Base-by-base conservation (phyloP, 2,888 invertebrate genomes). In the Yponomeuta evonymella region DNA sequence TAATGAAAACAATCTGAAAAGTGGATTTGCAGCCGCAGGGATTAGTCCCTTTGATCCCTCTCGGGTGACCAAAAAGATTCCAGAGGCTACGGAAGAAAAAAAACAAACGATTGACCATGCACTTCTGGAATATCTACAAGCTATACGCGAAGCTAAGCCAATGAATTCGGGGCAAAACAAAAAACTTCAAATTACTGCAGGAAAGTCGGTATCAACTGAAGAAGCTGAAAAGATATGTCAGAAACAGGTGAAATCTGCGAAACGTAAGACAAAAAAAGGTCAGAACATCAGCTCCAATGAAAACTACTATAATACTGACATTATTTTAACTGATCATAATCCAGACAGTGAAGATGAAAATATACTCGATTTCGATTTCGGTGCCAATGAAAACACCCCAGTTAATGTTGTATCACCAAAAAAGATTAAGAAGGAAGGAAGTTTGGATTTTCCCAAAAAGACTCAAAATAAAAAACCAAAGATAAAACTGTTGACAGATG, bases 1-100 rank as follows among this genome's bases (percentile, higher is more conserved):
- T 29, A 71, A 63, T 43, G 48, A 51, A 29, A 63, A 65, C 48
- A 70, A 67, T 62, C 36, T 72, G n/a, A 43, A 63, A 29, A 72
- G 67, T 48, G 63, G 70, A 70, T 72, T 72, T 70, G 62, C 33
- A 30, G 68, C 30, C 15, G 62, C 72, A 23, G 71, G 71, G 12
- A 72, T 72, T 62, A 63, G 51, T 70, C 70, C 70, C 43, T 72
- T 72, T 43, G 51, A 72, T 48, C 70, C 72, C n/a, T 67, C 66
- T 23, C 48, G 48, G 33, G 69, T 68, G 6, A 67, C 58, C 67
- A 58, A 29, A 67, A 67, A 69, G 68, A 67, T 71, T 36, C 68
- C 71, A 67, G 64, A 67, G 2, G 63, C 33, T 62, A 30, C 58
- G 33, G 33, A 70, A 62, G 62, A 70, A 66, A 58, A 43, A 43